Evolutionary conservation across 2,797 vertebrate genomes (phyloP), one percentile per base, ranked within the genome.

Genomic region (Carapus acus): DNA sequence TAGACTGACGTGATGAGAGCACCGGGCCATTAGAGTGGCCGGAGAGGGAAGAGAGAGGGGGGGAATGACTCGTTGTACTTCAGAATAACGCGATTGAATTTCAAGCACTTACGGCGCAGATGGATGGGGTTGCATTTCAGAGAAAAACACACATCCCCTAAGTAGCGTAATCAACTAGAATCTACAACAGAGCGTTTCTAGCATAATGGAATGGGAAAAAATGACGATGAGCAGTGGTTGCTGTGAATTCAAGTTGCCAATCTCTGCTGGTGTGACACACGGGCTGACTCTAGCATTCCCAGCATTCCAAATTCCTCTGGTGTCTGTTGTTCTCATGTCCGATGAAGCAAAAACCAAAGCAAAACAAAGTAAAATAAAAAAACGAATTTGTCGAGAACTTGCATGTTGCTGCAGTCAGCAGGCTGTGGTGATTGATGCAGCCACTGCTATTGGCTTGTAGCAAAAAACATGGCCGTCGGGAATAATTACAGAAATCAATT

Each of bases 131-230:
- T 71, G 72, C 49, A 40, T 79, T 77, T 72, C 72, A 69, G 57
- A 58, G 58, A 52, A 55, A 78, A 66, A 80, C 71, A 58, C 65
- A 63, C 76, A 70, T 76, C 69, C 67, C 68, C 45, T 71, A 79
- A 83, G 80, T 71, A 82, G 50, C 64, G 65, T 77, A 82, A 80
- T 86, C 78, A 77, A 67, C 66, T 74, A 68, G 58, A 82, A 55
- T 74, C 54, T 55, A 77, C 39, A 2, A 46, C 20, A 44, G 52
- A 8, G 13, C 60, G 48, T 48, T 74, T 65, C 66, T 66, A 40
- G 61, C 60, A 60, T 69, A 68, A 76, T 68, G 56, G 51, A 59
- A 67, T 70, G 43, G 45, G 49, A 50, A 58, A 42, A 74, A 74
- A 63, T 46, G 13, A 71, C 21, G 49, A 53, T 9, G 24, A 27